Evolutionary conservation across 2,888 invertebrate species (phyloP), one percentile per base, ranked within the genome.

Genomic region (Micoletzkya japonica): DNA sequence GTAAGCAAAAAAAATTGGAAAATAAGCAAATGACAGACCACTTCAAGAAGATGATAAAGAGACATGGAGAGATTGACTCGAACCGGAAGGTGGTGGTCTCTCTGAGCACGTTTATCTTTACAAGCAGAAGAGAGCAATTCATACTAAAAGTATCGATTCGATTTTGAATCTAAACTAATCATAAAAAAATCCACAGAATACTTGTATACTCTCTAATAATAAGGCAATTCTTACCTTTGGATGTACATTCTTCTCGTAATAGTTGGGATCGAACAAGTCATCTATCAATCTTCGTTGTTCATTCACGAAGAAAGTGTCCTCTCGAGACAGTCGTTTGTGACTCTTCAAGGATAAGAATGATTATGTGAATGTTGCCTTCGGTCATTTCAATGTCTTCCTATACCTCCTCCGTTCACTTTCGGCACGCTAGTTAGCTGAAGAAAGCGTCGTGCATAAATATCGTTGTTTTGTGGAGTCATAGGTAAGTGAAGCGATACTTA

Each of bases 41-140:
- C 88, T 77, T 88, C 88, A 32, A 88, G 86, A 39, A 88, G 86
- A 76, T 88, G 88, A 49, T 88, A 87, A 30, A 88, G 80, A 17
- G 87, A 87, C 76, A 88, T 85, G 67, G 87, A 87, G 72, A 88
- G 86, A 39, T 87, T 87, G 36, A 88, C 86, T 66, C 87, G 86
- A 6, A 81, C 82, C 7, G 82, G 79, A 10, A 64, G n/a, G 1
- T 67, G 63, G 67, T 79, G 79, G 52, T 84, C 74, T 36, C 66
- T 63, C 74, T 74, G 67, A 32, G 64, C 49, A 39, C n/a, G n/a
- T n/a, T n/a, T n/a, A n/a, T 28, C 2, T 36, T 58, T 24, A 36
- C 37, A 36, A 58, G 6, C 34, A 34, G 20, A 32, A n/a, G n/a
- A n/a, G 17, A 39, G 17, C 7, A 39, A 39, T 10, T 39, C 7